Evolutionary conservation across 1,140 invertebrate genomes (phyloP).

Genomic region (Heliconius melpomene): DNA sequence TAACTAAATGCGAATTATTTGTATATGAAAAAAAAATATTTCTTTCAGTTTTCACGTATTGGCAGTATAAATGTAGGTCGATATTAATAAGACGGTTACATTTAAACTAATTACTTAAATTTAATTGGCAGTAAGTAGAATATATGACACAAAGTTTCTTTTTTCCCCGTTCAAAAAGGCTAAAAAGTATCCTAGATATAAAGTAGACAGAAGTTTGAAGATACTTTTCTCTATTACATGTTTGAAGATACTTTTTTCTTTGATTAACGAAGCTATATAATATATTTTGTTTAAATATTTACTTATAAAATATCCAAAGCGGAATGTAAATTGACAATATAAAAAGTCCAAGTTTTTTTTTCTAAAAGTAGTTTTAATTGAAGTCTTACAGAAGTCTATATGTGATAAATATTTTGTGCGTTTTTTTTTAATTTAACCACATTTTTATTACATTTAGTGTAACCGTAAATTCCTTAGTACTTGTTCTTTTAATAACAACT

Average conservation of each 20-base stretch:
- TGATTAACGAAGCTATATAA: neutral
- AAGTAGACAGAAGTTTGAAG: neutral
- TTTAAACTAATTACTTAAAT: conserved; percentile 2
- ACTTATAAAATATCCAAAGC: conserved; percentile 54
- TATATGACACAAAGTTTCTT: conserved; percentile 1
- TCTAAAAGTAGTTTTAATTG: neutral
- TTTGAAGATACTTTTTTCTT: neutral
- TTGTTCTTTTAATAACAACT: neutral
- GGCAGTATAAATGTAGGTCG: neutral
- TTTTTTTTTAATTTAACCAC: neutral
- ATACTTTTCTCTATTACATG: neutral
- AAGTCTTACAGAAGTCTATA: neutral
- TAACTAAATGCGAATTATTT: neutral
- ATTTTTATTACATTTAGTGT: neutral
- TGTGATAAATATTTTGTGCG: conserved; percentile 5
- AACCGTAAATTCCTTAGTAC: neutral
- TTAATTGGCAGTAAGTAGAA: conserved; percentile 11
- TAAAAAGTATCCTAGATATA: neutral
- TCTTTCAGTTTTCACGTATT: neutral
- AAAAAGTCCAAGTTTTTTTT: conserved; percentile 1
- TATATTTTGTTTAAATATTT: conserved; percentile 14
- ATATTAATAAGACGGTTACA: conserved; percentile 7
- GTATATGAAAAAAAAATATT: neutral
- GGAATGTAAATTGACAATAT: conserved; percentile 58
- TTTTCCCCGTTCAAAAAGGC: neutral